A percentile compares a stretch with the other conserved stretches of the same genome.
phyloP scores from a whole-genome alignment of 2,797 vertebrate genomes.

The Chiroxiphia lanceolata region DNA sequence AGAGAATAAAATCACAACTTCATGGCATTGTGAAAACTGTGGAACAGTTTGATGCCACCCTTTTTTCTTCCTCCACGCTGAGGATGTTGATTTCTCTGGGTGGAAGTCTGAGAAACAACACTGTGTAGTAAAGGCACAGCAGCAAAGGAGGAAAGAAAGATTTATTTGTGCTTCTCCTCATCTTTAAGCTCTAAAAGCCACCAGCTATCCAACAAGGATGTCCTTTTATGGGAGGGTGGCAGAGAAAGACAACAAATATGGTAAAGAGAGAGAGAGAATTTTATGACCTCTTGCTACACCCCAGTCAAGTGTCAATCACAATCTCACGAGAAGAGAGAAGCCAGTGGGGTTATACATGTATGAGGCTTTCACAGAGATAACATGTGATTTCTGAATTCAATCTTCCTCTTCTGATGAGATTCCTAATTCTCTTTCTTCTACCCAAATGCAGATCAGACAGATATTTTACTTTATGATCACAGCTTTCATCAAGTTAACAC shows the following conservation, averaged over 20 bases:
- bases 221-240: background rate
- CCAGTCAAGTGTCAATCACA: background rate
- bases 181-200: background rate
- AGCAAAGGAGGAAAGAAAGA: background rate
- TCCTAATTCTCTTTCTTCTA: background rate
- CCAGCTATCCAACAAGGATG: background rate
- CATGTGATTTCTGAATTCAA: background rate
- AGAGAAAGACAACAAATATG: background rate
- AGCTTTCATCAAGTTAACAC: background rate
- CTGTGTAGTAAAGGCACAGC: background rate
- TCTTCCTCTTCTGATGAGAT: background rate
- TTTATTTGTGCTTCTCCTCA: background rate
- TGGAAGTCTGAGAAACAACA: background rate
- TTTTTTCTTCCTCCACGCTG: background rate
- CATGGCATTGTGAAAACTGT: background rate
- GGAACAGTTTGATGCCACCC: fast-evolving
- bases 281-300: background rate
- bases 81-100: background rate
- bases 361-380: background rate
- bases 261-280: background rate
- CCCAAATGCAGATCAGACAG: background rate
- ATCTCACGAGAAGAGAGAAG: background rate
- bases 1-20: background rate
- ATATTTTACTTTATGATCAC: background rate
- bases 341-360: background rate